Evolutionary conservation across 2,888 invertebrate genomes (phyloP).

Genomic region (Hyposoter dolosus): DNA sequence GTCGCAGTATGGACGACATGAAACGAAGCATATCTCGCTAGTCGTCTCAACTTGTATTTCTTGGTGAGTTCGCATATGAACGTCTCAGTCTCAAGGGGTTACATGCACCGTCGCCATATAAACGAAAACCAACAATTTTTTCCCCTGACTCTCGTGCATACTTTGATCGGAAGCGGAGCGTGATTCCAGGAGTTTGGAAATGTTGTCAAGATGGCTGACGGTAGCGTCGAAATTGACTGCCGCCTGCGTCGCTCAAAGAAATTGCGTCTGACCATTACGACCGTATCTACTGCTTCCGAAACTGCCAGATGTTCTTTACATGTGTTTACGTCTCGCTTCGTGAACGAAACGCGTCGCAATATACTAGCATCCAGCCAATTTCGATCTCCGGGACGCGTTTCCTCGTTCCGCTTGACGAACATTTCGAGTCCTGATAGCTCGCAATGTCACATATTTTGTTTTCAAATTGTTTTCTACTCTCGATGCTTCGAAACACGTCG

Average conservation of each 20-base stretch:
- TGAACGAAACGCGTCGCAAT: conserved; percentile 5
- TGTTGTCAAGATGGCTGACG: neutral
- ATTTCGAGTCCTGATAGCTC: neutral
- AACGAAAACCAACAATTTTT: too few relatives aligned
- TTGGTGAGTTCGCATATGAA: neutral
- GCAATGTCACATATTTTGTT: neutral
- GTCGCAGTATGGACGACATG: neutral
- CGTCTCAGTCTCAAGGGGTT: too few relatives aligned
- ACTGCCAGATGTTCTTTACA: conserved; percentile 41
- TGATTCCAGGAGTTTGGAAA: neutral
- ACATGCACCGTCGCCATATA: too few relatives aligned
- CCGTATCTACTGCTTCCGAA: conserved; percentile 32
- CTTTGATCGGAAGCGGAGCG: neutral
- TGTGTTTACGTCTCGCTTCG: conserved; percentile 21
- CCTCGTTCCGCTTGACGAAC: conserved; percentile 33
- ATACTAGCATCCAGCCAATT: conserved; percentile 45
- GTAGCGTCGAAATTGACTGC: conserved; percentile 27
- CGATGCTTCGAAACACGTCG: neutral
- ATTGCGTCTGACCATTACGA: conserved; percentile 32
- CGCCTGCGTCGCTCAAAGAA: neutral
- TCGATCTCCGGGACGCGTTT: conserved; percentile 17
- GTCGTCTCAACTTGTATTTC: neutral
- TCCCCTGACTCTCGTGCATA: neutral
- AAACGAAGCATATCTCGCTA: neutral
- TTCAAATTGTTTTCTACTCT: neutral